A percentile compares a stretch with the other conserved stretches of the same genome.
Conservation (phyloP, 2,797 vertebrate genomes). For the Schizopygopsis malacanthus region DNA sequence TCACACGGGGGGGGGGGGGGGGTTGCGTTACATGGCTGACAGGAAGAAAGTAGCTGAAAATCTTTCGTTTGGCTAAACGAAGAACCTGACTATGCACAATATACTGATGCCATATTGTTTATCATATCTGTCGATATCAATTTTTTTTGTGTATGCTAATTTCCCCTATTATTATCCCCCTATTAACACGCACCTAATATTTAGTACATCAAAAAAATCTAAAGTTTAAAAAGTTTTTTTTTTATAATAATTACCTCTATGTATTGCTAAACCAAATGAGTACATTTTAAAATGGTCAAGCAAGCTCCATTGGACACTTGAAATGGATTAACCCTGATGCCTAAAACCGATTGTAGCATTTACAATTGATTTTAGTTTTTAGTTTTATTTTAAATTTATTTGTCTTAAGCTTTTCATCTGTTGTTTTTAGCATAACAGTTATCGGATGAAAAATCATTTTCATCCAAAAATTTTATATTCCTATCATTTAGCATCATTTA, state of each 20-base stretch:
- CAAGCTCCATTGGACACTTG: not conserved
- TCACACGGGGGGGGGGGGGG: not conserved
- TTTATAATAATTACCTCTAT: no score
- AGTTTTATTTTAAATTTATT: not conserved
- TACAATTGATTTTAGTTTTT: not conserved
- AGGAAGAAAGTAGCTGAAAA: not conserved
- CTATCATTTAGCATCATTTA: no score
- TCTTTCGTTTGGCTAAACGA: not conserved
- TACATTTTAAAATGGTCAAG: no score
- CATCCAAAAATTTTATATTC: no score
- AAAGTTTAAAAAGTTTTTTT: no score
- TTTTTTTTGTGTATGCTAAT: not conserved
- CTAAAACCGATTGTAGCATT: not conserved
- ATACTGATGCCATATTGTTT: not conserved
- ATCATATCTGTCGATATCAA: not conserved
- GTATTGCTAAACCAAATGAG: no score
- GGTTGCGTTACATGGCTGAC: not conserved
- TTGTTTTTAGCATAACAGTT: not conserved
- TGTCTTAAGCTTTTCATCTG: not conserved
- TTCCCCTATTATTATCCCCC: no score
- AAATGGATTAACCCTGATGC: not conserved
- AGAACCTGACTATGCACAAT: not conserved
- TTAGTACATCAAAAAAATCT: no score
- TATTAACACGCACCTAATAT: no score
- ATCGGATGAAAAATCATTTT: not conserved